A percentile compares a stretch with the other conserved stretches of the same genome.
These are phyloP conservation scores for Pogoniulus pusillus DNA, from an alignment of 2,797 vertebrate species.

Conservation along the genomic window DNA sequence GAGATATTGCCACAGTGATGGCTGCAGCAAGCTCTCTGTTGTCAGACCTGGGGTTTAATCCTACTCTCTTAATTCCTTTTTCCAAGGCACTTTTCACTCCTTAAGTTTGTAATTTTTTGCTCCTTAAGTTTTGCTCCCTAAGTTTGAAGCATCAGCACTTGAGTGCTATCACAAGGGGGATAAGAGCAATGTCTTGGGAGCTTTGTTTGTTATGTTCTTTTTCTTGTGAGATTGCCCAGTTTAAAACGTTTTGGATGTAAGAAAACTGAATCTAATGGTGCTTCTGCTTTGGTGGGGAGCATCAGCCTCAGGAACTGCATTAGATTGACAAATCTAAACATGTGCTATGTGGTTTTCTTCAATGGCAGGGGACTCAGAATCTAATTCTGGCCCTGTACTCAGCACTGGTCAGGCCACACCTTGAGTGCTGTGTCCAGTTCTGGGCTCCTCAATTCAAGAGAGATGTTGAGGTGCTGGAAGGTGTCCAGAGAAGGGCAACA, in stretches of 20 bases:
- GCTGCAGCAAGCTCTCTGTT: neutral
- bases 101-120: neutral
- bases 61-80: neutral
- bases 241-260: neutral
- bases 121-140: neutral
- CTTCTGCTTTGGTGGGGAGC: neutral
- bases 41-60: neutral
- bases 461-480: too few species aligned
- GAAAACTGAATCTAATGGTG: neutral
- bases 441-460: too few species aligned
- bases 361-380: neutral
- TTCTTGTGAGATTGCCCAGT: neutral
- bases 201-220: neutral
- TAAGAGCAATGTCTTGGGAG: neutral
- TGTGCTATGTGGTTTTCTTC: neutral
- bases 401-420: too few species aligned
- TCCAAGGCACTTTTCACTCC: neutral
- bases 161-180: neutral
- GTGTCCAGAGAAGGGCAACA: too few species aligned
- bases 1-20: neutral
- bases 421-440: too few species aligned
- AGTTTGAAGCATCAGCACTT: neutral
- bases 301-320: neutral
- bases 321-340: neutral
- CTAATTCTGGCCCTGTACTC: too few species aligned